phyloP scores from a whole-genome alignment of 2,888 invertebrate species.

The Andrena trimmerana region DNA sequence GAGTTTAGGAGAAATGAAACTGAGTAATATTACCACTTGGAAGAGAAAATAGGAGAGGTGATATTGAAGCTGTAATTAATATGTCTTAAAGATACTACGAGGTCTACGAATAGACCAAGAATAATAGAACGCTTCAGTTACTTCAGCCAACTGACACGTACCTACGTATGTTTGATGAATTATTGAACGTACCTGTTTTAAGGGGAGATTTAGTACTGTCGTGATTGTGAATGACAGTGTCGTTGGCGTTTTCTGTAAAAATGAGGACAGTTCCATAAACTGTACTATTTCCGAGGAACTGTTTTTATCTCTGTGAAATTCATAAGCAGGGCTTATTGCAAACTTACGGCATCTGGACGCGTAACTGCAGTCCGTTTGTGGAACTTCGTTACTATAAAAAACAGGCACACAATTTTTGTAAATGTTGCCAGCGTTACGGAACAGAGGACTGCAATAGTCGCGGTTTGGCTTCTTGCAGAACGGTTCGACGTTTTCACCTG shows the following conservation, averaged over 20 bases:
- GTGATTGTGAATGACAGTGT: constrained; percentile 59
- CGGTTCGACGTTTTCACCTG: constrained; percentile 74
- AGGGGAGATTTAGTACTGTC: constrained; percentile 8
- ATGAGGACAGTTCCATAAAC: background rate
- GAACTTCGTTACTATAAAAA: constrained; percentile 62
- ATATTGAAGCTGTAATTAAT: no score
- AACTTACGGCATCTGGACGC: constrained; percentile 78
- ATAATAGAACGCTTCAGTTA: no score
- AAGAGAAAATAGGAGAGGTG: no score
- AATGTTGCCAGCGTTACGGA: constrained; percentile 47
- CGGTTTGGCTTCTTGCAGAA: constrained; percentile 71
- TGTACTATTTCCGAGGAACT: background rate
- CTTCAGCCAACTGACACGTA: no score
- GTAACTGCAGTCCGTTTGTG: constrained; percentile 66
- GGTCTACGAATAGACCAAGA: no score
- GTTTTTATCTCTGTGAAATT: background rate
- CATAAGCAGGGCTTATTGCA: background rate
- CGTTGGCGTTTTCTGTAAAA: constrained; percentile 70
- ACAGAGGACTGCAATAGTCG: constrained; percentile 65
- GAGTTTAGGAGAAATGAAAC: no score
- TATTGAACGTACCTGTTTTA: constrained; percentile 19
- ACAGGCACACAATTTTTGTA: constrained; percentile 73
- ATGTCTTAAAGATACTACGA: no score
- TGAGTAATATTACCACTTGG: no score
- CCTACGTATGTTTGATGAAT: background rate